Evolutionary conservation across 2,797 vertebrate genomes (phyloP).

Genomic region (Tamandua tetradactyla): DNA sequence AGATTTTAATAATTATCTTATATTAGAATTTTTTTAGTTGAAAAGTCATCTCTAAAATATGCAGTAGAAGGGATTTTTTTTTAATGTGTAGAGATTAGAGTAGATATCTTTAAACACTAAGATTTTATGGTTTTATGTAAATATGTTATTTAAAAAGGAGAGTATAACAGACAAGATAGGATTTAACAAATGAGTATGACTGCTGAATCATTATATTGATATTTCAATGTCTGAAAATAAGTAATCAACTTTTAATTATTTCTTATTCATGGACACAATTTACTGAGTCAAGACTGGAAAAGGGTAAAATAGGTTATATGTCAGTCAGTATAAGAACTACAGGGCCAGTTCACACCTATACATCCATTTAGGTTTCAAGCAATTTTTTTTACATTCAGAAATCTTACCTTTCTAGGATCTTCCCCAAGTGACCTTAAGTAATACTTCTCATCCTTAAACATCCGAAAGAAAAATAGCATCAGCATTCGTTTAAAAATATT

Average conservation of each 20-base stretch:
- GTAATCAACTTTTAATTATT: constrained; percentile 4
- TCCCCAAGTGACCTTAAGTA: constrained; percentile 96
- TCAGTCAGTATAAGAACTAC: neutral
- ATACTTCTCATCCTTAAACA: constrained; percentile 93
- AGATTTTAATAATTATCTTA: constrained; percentile 29
- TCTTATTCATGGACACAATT: neutral
- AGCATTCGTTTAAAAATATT: constrained; percentile 46
- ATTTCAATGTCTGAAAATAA: constrained; percentile 3
- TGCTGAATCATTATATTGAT: too few species aligned
- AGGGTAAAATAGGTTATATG: neutral
- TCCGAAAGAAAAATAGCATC: constrained; percentile 47
- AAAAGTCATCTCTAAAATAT: neutral
- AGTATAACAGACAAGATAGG: too few species aligned
- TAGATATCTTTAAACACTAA: constrained; percentile 36
- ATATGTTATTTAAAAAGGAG: too few species aligned
- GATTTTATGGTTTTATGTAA: neutral
- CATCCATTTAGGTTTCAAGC: neutral
- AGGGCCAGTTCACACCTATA: neutral
- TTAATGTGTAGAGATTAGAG: neutral
- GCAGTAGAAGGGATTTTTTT: constrained; percentile 18
- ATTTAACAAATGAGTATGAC: too few species aligned
- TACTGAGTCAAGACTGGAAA: constrained; percentile 19
- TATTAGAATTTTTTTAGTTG: constrained; percentile 12
- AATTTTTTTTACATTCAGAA: constrained; percentile 42
- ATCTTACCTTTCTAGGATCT: constrained; percentile 92